phyloP scores from a whole-genome alignment of 2,113 vertebrate species.

The Leucosticte australis region DNA sequence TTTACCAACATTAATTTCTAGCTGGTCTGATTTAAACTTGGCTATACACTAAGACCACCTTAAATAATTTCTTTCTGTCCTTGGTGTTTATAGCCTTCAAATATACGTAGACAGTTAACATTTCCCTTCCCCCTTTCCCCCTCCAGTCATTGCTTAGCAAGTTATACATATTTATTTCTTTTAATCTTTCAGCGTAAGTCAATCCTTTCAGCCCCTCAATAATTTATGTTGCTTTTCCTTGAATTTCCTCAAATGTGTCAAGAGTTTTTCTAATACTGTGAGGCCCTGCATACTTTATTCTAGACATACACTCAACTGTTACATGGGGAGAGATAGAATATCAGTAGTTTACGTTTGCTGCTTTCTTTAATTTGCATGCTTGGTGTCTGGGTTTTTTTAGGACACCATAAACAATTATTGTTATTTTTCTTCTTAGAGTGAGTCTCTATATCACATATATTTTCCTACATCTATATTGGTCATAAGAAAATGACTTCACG shows the following conservation, averaged over 20 bases:
- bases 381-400: neutral
- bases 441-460: neutral
- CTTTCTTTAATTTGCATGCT: neutral
- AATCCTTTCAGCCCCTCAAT: constrained; percentile 57
- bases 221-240: constrained; percentile 63
- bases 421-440: neutral
- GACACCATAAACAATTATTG: neutral
- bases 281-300: constrained; percentile 11
- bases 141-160: constrained; percentile 36
- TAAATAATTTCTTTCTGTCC: constrained; percentile 23
- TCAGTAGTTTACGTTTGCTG: neutral
- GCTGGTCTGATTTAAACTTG: neutral
- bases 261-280: constrained; percentile 6
- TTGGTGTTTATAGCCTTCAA: constrained; percentile 30
- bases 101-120: constrained; percentile 3
- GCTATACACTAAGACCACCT: neutral
- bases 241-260: constrained; percentile 45
- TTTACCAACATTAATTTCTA: neutral
- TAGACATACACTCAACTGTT: neutral
- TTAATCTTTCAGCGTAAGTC: constrained; percentile 58
- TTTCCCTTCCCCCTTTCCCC: neutral
- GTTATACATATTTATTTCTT: constrained; percentile 70
- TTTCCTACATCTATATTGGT: neutral
- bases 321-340: neutral
- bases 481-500: neutral